Conservation (phyloP, 2,888 invertebrate species). For the Gasteruption jaculator region DNA sequence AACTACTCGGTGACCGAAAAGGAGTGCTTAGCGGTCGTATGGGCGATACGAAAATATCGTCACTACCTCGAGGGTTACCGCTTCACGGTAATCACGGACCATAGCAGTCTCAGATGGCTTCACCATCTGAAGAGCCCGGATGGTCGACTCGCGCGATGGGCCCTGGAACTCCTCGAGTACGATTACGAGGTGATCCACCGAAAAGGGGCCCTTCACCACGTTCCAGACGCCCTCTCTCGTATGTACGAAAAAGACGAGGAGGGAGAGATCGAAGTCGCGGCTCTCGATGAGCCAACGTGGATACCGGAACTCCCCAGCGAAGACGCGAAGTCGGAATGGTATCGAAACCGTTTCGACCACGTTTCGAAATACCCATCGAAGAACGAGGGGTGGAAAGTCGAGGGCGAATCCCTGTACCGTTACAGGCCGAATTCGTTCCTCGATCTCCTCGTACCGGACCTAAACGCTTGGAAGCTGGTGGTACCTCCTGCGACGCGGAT, state of each 20-base stretch:
- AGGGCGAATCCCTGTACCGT: no score
- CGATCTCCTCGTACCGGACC: no score
- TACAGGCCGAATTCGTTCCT: no score
- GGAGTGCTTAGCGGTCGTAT: slow-evolving; percentile 29
- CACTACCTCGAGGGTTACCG: slow-evolving; percentile 26
- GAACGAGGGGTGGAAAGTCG: no score
- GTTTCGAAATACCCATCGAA: no score
- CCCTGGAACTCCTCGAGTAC: slow-evolving; percentile 22
- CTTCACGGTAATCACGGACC: slow-evolving; percentile 31
- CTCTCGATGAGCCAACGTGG: background rate
- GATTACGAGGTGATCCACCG: slow-evolving; percentile 20
- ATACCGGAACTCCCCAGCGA: no score
- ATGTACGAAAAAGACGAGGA: no score
- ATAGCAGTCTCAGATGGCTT: slow-evolving; percentile 27
- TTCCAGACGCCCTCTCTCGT: slow-evolving; percentile 21
- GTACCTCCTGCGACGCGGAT: no score
- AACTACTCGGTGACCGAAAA: slow-evolving; percentile 23
- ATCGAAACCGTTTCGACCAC: no score
- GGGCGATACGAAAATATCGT: slow-evolving; percentile 25
- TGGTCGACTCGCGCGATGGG: slow-evolving; percentile 23
- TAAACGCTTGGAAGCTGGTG: no score
- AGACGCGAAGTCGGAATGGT: no score
- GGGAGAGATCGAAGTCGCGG: no score
- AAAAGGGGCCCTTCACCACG: slow-evolving; percentile 16
- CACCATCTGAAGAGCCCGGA: slow-evolving; percentile 19